Base-by-base conservation (phyloP, 2,888 invertebrate species). In the Desoria tigrina region DNA sequence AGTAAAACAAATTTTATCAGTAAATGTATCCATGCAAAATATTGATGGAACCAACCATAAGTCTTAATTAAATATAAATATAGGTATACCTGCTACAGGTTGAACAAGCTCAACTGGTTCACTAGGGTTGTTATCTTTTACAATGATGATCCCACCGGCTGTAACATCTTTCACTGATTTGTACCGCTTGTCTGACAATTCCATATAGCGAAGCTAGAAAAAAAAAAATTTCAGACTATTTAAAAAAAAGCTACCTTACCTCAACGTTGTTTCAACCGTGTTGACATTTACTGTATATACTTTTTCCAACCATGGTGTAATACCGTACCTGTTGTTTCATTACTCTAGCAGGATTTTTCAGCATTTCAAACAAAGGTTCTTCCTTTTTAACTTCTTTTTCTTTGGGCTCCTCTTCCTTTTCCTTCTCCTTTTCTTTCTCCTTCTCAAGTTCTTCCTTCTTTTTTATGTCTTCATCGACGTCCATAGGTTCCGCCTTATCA, bases 121-220 rank as follows among this genome's bases (percentile, higher is more conserved):
- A 0, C 85, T 86, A 9, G 90, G 88, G 62, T 90, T 90, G 64
- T 86, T 84, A 79, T 96, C 94, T 77, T 90, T 88, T 77, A 98
- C 86, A 87, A 99, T 90, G 54, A 99, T 89, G 77, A 99, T 94
- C 21, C 99, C 99, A 26, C 99, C 99, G 78, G 94, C 94, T 24
- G 88, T 86, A 14, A 94, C 86, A 77, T 97, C 94, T 80, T 99
- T 99, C 70, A 98, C 83, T 0, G 97, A 90, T 28, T 84, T 83
- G 79, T 92, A 98, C 61, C 88, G 87, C 37, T 88, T 89, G 28
- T 96, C 95, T 42, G 88, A 87, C 72, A 94, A 82, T 60, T 88
- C 85, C 54, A 97, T 83, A 9, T 86, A 83, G 73, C 83, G 83
- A 70, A 86, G 78, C 81, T 84, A 37, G 75, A 66, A 65, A 69